A percentile compares a stretch with the other conserved stretches of the same genome.
phyloP scores from a whole-genome alignment of 2,113 vertebrate species.

The Chionomys nivalis region DNA sequence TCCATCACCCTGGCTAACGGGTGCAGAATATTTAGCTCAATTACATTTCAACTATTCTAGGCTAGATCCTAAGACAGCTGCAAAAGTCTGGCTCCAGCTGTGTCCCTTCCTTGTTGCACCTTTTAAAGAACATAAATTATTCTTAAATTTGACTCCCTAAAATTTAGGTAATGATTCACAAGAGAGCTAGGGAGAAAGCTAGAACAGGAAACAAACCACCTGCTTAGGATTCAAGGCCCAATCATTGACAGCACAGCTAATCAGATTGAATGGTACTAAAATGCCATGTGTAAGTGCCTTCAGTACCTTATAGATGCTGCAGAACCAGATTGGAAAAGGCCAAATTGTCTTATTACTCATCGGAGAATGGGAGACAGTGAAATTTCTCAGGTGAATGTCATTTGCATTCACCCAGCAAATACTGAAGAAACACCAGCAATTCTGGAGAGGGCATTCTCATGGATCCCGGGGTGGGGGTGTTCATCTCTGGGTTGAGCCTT shows the following conservation, averaged over 20 bases:
- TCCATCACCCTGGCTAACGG: conserved; percentile 15
- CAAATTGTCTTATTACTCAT: not conserved
- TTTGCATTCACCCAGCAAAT: not conserved
- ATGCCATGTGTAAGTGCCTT: not conserved
- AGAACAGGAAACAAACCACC: conserved; percentile 36
- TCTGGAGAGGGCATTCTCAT: not conserved
- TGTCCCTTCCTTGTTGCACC: not conserved
- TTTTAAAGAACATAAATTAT: conserved; percentile 47
- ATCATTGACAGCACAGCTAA: not conserved
- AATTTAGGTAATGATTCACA: not conserved
- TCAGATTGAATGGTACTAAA: conserved; percentile 26
- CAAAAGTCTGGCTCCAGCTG: conserved; percentile 34
- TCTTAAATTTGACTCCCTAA: conserved; percentile 13
- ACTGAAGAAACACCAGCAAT: not conserved
- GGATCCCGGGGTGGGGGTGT: rapidly evolving
- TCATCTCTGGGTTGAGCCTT: conserved; percentile 45
- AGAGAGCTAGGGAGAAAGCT: not conserved
- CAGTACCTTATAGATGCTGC: not conserved
- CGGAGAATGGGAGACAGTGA: not conserved
- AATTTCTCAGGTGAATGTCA: not conserved
- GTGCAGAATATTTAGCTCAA: conserved; percentile 19
- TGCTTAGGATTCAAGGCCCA: conserved; percentile 1
- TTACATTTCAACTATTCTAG: conserved; percentile 20
- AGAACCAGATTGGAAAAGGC: not conserved
- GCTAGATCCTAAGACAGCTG: conserved; percentile 51